These are phyloP conservation scores for Pocillopora grandis DNA, from an alignment of 92 coral and sea anemone genomes.

Conservation along the genomic window DNA sequence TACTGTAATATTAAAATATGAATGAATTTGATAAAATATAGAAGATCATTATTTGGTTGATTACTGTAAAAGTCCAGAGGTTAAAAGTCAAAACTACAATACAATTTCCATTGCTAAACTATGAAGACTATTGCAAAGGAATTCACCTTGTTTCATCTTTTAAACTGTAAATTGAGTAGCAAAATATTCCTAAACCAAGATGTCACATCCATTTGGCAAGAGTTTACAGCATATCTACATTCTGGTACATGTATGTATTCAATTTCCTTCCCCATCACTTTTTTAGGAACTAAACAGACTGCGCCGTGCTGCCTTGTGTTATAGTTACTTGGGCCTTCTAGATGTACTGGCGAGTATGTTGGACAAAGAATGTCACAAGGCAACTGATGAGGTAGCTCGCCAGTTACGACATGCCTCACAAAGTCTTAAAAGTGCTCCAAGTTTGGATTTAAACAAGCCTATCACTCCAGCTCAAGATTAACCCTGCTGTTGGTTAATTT, in stretches of 20 bases:
- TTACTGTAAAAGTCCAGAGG: too few species aligned
- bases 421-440: slow-evolving; percentile 85
- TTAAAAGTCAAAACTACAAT: too few species aligned
- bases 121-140: too few species aligned
- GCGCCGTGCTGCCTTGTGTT: slow-evolving; percentile 95
- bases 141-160: too few species aligned
- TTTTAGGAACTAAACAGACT: slow-evolving; percentile 92
- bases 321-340: slow-evolving; percentile 88
- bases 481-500: not conserved
- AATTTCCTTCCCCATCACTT: not conserved
- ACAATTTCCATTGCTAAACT: too few species aligned
- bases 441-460: slow-evolving; percentile 85
- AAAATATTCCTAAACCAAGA: not conserved
- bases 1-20: too few species aligned
- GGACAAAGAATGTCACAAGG: slow-evolving; percentile 85
- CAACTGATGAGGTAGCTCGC: slow-evolving; percentile 73
- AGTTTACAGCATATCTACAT: too few species aligned
- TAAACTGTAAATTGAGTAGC: not conserved
- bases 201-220: not conserved
- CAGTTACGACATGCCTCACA: slow-evolving; percentile 95
- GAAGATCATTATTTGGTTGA: too few species aligned
- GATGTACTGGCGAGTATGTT: slow-evolving; percentile 88
- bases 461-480: slow-evolving; percentile 78
- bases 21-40: too few species aligned
- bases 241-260: too few species aligned